A percentile compares a stretch with the other conserved stretches of the same genome.
These are phyloP conservation scores for Oryzias javanicus DNA, from an alignment of 2,113 vertebrate genomes.

Conservation along the genomic window DNA sequence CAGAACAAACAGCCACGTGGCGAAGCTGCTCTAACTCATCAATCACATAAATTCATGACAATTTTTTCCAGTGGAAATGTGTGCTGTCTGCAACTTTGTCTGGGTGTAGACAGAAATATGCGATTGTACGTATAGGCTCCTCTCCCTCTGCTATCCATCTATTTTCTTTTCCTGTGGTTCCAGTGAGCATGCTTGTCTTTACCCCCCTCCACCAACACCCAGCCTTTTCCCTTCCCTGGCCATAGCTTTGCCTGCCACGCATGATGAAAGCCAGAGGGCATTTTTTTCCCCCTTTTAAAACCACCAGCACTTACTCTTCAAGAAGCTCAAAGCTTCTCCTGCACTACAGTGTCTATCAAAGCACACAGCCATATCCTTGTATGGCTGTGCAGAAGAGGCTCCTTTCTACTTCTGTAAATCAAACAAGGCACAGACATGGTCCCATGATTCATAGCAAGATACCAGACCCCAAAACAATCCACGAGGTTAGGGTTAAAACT, in stretches of 20 bases:
- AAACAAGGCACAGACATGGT: slow-evolving; percentile 21
- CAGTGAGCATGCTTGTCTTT: slow-evolving; percentile 20
- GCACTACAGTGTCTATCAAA: slow-evolving; percentile 52
- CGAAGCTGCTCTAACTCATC: slow-evolving; percentile 25
- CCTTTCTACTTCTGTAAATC: slow-evolving; percentile 43
- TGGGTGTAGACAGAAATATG: slow-evolving; percentile 18
- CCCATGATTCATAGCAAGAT: slow-evolving; percentile 2
- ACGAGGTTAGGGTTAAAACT: too few species aligned
- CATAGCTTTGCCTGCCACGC: slow-evolving; percentile 41
- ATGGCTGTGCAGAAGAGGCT: slow-evolving; percentile 14
- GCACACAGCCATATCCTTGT: slow-evolving; percentile 41
- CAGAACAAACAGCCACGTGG: not conserved
- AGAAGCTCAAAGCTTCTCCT: slow-evolving; percentile 50
- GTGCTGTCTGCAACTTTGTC: slow-evolving; percentile 2
- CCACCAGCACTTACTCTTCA: slow-evolving; percentile 29
- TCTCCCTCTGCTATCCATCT: slow-evolving; percentile 27
- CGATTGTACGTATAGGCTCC: slow-evolving; percentile 13
- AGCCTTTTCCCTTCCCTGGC: slow-evolving; percentile 11
- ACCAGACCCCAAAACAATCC: too few species aligned
- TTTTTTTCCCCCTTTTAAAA: slow-evolving; percentile 32
- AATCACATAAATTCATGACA: slow-evolving; percentile 27
- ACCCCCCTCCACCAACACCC: not conserved
- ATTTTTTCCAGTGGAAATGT: slow-evolving; percentile 4
- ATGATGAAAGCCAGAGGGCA: slow-evolving; percentile 68
- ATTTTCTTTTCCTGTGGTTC: slow-evolving; percentile 33